Percentiles rank a stretch among this genome's conserved stretches.
Evolutionary conservation across 2,888 invertebrate genomes (phyloP).

Genomic region (Ditula angustiorana): DNA sequence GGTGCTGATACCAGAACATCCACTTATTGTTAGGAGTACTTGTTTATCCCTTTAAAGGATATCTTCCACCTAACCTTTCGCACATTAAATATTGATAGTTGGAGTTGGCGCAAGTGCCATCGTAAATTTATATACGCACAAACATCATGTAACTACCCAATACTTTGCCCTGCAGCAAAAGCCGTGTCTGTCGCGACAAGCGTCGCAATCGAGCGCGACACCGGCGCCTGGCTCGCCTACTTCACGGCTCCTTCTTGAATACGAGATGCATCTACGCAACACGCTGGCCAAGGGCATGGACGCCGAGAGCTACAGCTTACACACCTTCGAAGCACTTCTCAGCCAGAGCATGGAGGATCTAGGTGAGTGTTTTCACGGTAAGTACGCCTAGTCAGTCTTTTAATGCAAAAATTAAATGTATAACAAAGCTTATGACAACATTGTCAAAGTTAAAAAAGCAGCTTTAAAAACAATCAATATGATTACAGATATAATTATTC

Average conservation of each 20-base stretch:
- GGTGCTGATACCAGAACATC: no score
- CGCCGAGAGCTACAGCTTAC: conserved; percentile 96
- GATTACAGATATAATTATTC: no score
- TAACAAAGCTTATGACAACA: not conserved
- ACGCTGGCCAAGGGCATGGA: conserved; percentile 98
- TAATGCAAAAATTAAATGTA: not conserved
- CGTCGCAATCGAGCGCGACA: conserved; percentile 88
- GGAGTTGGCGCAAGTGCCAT: no score
- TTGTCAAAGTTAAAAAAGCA: not conserved
- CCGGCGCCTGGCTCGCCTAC: conserved; percentile 94
- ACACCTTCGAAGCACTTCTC: conserved; percentile 96
- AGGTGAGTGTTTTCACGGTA: conserved; percentile 82
- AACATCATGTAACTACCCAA: not conserved
- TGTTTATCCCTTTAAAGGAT: no score
- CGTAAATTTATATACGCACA: no score
- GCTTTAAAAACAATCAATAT: no score
- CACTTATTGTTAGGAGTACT: no score
- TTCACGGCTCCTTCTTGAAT: conserved; percentile 93
- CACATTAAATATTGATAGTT: no score
- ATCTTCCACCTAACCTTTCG: no score
- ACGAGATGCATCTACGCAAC: conserved; percentile 97
- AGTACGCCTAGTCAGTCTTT: conserved; percentile 8
- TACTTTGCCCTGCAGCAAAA: conserved; percentile 53
- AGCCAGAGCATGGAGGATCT: conserved; percentile 98
- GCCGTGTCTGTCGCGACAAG: conserved; percentile 80